phyloP scores from a whole-genome alignment of 2,888 invertebrate species.

The Orthonevra nobilis region DNA sequence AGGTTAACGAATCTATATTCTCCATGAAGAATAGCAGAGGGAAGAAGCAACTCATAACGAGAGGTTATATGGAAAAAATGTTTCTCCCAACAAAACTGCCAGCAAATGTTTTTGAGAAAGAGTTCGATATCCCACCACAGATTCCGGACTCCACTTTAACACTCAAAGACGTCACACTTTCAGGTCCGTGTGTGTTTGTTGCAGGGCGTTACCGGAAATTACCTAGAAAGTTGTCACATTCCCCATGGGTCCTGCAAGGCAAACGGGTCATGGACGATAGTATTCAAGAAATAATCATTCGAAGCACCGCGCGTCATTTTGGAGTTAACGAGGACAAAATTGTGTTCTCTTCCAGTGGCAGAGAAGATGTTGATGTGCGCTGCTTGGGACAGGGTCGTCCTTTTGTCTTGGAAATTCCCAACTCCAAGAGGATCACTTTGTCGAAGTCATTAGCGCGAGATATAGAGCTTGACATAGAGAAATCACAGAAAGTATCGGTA shows the following conservation, averaged over 20 bases:
- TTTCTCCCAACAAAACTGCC: conserved; percentile 81
- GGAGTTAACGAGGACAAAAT: conserved; percentile 78
- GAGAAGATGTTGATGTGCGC: conserved; percentile 98
- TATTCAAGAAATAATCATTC: conserved; percentile 93
- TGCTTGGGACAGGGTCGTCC: conserved; percentile 96
- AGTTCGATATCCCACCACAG: conserved; percentile 82
- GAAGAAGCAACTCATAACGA: conserved; percentile 82
- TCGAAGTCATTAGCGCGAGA: conserved; percentile 80
- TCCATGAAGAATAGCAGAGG: conserved; percentile 72
- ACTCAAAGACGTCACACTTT: conserved; percentile 74
- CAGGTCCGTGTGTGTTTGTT: conserved; percentile 78
- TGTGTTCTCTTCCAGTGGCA: conserved; percentile 94
- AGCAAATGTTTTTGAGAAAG: conserved; percentile 81
- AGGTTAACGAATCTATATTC: conserved; percentile 74
- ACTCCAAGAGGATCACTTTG: conserved; percentile 83
- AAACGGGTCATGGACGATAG: conserved; percentile 90
- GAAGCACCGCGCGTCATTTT: conserved; percentile 83
- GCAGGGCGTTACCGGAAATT: conserved; percentile 89
- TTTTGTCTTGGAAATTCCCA: conserved; percentile 92
- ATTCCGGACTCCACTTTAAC: conserved; percentile 76
- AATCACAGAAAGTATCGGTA: conserved; percentile 82
- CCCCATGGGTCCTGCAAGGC: conserved; percentile 95
- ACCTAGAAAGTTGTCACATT: conserved; percentile 92
- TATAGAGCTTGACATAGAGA: conserved; percentile 83
- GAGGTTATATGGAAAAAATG: conserved; percentile 84